phyloP scores from a whole-genome alignment of 2,113 vertebrate species.

The Indicator indicator region DNA sequence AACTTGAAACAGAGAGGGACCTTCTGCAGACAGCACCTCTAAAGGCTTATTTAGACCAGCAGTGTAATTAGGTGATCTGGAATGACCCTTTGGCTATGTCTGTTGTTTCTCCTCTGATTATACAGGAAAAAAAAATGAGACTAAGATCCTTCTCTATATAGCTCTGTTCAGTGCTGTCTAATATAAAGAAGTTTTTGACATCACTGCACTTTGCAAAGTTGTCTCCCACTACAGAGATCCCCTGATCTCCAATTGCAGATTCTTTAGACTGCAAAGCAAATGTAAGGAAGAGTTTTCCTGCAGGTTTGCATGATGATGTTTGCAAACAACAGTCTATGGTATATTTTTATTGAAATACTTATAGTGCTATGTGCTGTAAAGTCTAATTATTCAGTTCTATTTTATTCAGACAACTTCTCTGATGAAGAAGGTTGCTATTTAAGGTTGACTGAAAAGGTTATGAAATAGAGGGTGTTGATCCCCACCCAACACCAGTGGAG shows the following conservation, averaged over 20 bases:
- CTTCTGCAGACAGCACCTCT: background rate
- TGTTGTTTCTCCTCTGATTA: background rate
- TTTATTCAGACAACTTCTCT: background rate
- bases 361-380: background rate
- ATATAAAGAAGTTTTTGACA: background rate
- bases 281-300: background rate
- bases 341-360: background rate
- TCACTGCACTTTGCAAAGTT: background rate
- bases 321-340: background rate
- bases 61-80: background rate
- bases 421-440: background rate
- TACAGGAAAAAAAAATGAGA: background rate
- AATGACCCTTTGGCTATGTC: background rate
- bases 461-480: background rate
- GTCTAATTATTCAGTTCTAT: background rate
- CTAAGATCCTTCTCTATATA: background rate
- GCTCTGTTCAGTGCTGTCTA: background rate
- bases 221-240: background rate
- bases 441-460: background rate
- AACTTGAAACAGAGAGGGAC: background rate
- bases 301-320: background rate
- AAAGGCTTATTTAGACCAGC: background rate
- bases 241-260: background rate
- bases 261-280: background rate
- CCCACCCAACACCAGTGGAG: background rate